phyloP scores from a whole-genome alignment of 2,113 vertebrate genomes.

The Burhinus oedicnemus region DNA sequence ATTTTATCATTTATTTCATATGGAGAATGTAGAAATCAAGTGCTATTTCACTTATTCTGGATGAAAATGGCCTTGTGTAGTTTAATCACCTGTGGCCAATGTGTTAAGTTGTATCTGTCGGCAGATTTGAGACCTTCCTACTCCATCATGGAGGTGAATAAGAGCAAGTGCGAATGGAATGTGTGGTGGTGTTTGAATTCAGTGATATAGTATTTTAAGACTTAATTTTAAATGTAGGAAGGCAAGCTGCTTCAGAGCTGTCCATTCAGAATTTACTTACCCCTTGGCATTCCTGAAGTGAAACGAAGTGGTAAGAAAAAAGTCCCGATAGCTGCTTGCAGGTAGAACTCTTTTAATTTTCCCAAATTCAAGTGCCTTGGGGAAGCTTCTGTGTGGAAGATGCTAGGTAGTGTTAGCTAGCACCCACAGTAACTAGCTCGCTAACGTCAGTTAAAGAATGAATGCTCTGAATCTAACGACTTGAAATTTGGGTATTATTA shows the following conservation, averaged over 20 bases:
- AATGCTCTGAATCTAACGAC: background rate
- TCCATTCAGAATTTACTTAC: background rate
- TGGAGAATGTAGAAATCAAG: rapidly evolving
- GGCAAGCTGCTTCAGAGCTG: background rate
- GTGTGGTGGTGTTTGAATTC: background rate
- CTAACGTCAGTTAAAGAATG: background rate
- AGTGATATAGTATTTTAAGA: background rate
- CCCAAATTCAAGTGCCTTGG: background rate
- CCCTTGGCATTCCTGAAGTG: background rate
- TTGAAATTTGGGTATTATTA: background rate
- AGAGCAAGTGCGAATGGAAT: background rate
- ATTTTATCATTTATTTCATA: rapidly evolving
- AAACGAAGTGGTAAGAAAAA: background rate
- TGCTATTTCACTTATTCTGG: background rate
- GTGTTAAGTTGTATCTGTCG: background rate
- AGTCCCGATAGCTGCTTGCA: background rate
- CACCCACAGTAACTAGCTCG: background rate
- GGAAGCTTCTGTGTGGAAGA: background rate
- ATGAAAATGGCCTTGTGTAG: background rate
- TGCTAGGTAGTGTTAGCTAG: background rate
- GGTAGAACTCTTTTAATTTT: background rate
- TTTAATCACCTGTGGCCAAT: background rate
- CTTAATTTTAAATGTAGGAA: background rate
- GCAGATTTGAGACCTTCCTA: background rate
- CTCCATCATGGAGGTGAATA: background rate